Base-by-base conservation (phyloP, 2,888 invertebrate species). In the Philereme vetulata region DNA sequence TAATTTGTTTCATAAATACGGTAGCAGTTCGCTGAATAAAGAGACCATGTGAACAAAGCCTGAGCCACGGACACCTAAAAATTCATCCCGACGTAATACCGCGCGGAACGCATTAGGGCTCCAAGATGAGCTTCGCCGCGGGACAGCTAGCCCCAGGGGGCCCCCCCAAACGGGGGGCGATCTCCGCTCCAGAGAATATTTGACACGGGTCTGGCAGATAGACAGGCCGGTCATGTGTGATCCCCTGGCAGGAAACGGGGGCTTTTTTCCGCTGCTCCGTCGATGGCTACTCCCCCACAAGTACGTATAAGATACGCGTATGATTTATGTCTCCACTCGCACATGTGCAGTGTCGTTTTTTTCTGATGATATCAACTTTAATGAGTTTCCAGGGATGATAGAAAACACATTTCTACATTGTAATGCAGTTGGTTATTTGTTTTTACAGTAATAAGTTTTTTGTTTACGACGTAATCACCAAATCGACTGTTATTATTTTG, bases 191-290 rank as follows among this genome's bases (percentile, higher is more conserved):
- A 91, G 90, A 91, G 92, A 88, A 91, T 92, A 92, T 92, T 92
- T 92, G 92, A 92, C 91, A 92, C 88, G 92, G 92, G 92, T 92
- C 91, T 90, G 92, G 92, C 92, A 91, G 92, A 92, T 91, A 91
- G 92, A 92, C 92, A 91, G 90, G 84, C 88, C 90, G 90, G 92
- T 91, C 92, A 91, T 92, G 92, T 92, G 92, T 92, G 92, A 91
- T 91, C 90, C 88, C 87, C 85, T 82, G 84, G 81, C 88, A 88
- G 90, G 90, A 90, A 92, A 85, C 84, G 85, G 85, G 88, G 84
- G 81, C 81, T 92, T 92, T 91, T 91, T 91, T 89, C 88, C 88
- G 81, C 80, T 84, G 81, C 81, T 85, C 81, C 86, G 86, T 90
- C 88, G 87, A 89, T 85, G 81, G 84, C 85, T 86, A 84, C 80